A percentile compares a stretch with the other conserved stretches of the same genome.
These are phyloP conservation scores for Gari tellinella DNA, from an alignment of 2,888 invertebrate species.

Conservation along the genomic window DNA sequence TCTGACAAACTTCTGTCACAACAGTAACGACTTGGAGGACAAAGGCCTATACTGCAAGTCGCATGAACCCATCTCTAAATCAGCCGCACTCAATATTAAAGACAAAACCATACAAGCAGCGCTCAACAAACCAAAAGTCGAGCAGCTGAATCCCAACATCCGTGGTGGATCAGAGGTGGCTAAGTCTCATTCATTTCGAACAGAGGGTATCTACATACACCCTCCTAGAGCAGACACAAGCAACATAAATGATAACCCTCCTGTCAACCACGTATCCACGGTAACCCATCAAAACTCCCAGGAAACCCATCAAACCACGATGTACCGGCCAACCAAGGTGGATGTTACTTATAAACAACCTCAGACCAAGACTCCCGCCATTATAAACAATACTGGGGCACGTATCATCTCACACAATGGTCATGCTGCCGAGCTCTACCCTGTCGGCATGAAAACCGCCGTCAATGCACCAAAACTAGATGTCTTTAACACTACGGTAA, in stretches of 20 bases:
- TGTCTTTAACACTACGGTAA: slow-evolving; percentile 30
- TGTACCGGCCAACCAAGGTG: too few species aligned
- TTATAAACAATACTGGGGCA: too few species aligned
- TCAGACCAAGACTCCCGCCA: too few species aligned
- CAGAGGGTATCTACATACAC: slow-evolving; percentile 3
- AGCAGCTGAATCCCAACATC: slow-evolving; percentile 48
- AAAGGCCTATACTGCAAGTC: slow-evolving; percentile 77
- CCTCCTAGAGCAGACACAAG: neutral
- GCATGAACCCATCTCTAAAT: slow-evolving; percentile 63
- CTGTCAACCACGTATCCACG: too few species aligned
- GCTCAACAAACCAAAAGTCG: slow-evolving; percentile 56
- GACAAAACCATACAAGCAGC: slow-evolving; percentile 45
- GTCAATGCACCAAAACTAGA: slow-evolving; percentile 40
- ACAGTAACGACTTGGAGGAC: slow-evolving; percentile 70
- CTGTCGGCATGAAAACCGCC: slow-evolving; percentile 22
- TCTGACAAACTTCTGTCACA: slow-evolving; percentile 76
- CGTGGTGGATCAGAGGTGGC: slow-evolving; percentile 60
- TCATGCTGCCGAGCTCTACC: slow-evolving; percentile 8
- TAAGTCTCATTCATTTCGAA: slow-evolving; percentile 46
- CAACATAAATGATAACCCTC: too few species aligned
- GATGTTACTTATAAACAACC: too few species aligned
- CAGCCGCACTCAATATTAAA: slow-evolving; percentile 37
- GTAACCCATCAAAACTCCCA: too few species aligned
- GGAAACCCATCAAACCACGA: too few species aligned
- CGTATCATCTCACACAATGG: slow-evolving; percentile 1